Evolutionary conservation across 2,888 invertebrate species (phyloP).

Genomic region (Epirrhoe alternata): DNA sequence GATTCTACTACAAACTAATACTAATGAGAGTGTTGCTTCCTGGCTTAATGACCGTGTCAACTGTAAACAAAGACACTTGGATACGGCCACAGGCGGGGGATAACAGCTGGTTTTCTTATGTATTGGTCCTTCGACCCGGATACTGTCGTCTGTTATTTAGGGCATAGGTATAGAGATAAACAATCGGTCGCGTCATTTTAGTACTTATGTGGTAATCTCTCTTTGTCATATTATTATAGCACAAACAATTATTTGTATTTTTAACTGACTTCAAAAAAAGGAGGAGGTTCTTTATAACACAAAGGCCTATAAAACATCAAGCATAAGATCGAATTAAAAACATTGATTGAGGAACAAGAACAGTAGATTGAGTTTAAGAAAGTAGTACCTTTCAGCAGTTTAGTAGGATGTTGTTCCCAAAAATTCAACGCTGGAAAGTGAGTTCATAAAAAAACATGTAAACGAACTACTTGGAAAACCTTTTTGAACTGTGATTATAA

Average conservation of each 20-base stretch:
- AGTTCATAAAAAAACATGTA: too few relatives aligned
- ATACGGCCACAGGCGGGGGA: constrained; percentile 31
- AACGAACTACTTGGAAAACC: too few relatives aligned
- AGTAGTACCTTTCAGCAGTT: background rate
- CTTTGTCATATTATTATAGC: too few relatives aligned
- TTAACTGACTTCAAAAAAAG: background rate
- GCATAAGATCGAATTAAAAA: background rate
- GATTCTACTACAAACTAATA: constrained; percentile 54
- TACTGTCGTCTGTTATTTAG: background rate
- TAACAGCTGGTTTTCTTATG: constrained; percentile 18
- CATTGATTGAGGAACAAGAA: background rate
- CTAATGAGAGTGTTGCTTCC: constrained; percentile 58
- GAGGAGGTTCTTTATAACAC: background rate
- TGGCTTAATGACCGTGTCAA: constrained; percentile 56
- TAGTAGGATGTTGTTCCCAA: background rate
- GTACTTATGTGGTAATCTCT: too few relatives aligned
- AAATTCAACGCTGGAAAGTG: too few relatives aligned
- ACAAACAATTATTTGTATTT: too few relatives aligned
- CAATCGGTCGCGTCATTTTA: too few relatives aligned
- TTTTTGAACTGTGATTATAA: too few relatives aligned
- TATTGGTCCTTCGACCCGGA: constrained; percentile 8
- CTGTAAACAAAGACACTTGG: constrained; percentile 51
- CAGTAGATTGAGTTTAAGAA: background rate
- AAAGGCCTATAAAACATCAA: background rate
- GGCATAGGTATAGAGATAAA: background rate